phyloP scores from a whole-genome alignment of 2,113 vertebrate species.

The Parus major region DNA sequence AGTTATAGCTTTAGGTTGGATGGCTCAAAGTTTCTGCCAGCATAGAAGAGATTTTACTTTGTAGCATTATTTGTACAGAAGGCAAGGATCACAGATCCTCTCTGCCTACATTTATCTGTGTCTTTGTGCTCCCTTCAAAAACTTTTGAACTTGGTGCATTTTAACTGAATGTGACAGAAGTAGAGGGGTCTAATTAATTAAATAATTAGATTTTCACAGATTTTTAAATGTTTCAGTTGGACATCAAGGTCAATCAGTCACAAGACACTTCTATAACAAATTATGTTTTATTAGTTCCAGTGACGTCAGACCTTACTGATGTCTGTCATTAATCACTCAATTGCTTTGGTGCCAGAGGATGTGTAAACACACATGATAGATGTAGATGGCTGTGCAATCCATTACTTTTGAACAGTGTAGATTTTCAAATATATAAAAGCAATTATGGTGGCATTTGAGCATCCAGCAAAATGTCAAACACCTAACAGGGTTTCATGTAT shows the following conservation, averaged over 20 bases:
- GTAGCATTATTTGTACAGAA: neutral
- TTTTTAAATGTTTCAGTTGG: neutral
- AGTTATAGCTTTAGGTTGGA: neutral
- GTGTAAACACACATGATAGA: neutral
- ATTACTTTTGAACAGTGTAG: neutral
- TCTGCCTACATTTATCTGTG: neutral
- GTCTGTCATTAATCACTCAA: neutral
- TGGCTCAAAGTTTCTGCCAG: neutral
- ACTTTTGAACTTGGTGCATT: neutral
- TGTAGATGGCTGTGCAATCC: neutral
- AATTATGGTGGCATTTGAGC: neutral
- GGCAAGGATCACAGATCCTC: neutral
- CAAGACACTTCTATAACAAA: neutral
- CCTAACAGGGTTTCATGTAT: neutral
- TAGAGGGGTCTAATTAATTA: slow-evolving; percentile 15
- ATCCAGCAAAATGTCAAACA: neutral
- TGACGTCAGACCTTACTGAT: neutral
- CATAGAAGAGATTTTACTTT: neutral
- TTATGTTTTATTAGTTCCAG: slow-evolving; percentile 23
- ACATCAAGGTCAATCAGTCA: slow-evolving; percentile 28
- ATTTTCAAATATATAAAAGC: neutral
- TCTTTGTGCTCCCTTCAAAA: neutral
- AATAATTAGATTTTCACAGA: slow-evolving; percentile 45
- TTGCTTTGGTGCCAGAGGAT: neutral
- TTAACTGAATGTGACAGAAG: neutral